Evolutionary conservation across 2,797 vertebrate genomes (phyloP).

Genomic region (Distichodus sexfasciatus): DNA sequence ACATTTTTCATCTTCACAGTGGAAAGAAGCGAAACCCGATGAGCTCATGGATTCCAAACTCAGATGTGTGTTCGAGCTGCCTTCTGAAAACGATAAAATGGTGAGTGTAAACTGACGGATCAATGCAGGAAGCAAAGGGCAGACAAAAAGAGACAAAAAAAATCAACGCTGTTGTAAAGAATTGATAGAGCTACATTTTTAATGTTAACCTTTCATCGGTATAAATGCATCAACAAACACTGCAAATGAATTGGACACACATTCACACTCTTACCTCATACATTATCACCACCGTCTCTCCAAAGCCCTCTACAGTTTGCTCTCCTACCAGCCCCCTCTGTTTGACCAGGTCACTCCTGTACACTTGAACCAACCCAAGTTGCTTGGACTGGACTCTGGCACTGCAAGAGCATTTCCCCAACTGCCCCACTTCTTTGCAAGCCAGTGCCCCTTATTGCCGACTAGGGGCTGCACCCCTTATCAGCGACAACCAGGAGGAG

Average conservation of each 20-base stretch:
- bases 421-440: conserved; percentile 46
- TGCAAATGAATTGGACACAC: background rate
- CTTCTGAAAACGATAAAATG: conserved; percentile 95
- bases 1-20: conserved; percentile 77
- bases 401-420: background rate
- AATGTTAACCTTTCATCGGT: background rate
- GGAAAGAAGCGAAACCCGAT: conserved; percentile 97
- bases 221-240: background rate
- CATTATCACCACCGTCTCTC: background rate
- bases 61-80: conserved; percentile 98
- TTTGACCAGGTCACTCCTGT: background rate
- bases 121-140: background rate
- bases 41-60: conserved; percentile 99
- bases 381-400: conserved; percentile 45
- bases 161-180: no score
- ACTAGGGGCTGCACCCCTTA: conserved; percentile 50
- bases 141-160: background rate
- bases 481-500: conserved; percentile 58
- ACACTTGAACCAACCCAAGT: background rate
- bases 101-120: conserved; percentile 73
- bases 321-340: background rate
- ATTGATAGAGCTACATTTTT: background rate
- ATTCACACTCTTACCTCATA: background rate
- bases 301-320: background rate
- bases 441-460: conserved; percentile 34